These are phyloP conservation scores for Hipposideros larvatus DNA, from an alignment of 2,797 vertebrate species.

Conservation along the genomic window DNA sequence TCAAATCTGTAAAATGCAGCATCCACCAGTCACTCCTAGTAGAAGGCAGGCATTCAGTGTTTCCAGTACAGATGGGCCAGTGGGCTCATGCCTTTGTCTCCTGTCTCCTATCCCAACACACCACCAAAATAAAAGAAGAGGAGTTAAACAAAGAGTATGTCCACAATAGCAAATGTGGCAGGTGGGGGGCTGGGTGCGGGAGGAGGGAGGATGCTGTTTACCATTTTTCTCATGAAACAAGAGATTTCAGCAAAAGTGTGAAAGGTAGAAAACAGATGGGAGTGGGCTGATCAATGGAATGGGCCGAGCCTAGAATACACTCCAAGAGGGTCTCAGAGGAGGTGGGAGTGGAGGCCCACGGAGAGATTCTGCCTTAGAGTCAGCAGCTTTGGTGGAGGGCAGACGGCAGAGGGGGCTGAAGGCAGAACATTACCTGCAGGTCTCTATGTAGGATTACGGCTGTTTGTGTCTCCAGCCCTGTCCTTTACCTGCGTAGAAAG, in stretches of 20 bases:
- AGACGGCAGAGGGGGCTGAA: neutral
- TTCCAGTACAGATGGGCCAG: neutral
- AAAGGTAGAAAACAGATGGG: constrained; percentile 70
- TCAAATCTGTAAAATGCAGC: neutral
- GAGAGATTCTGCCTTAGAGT: neutral
- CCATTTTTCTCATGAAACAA: constrained; percentile 57
- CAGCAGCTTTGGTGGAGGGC: neutral
- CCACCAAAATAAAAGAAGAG: constrained; percentile 35
- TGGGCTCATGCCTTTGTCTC: neutral
- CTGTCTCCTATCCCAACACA: neutral
- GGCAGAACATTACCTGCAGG: neutral
- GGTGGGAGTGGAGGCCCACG: neutral
- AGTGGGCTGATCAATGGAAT: constrained; percentile 19
- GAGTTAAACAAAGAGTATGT: constrained; percentile 1
- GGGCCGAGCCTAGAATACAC: constrained; percentile 1
- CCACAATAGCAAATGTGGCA: constrained; percentile 12
- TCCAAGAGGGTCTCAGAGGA: neutral
- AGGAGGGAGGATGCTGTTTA: neutral
- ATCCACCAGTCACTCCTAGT: neutral
- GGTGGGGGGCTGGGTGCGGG: neutral
- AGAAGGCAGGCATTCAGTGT: neutral
- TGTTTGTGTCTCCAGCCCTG: neutral
- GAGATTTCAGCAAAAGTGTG: constrained; percentile 70
- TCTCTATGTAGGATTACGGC: neutral
- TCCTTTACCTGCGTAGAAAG: neutral